Evolutionary conservation across 2,888 invertebrate genomes (phyloP).

Genomic region (Drosophila fulvimacula): DNA sequence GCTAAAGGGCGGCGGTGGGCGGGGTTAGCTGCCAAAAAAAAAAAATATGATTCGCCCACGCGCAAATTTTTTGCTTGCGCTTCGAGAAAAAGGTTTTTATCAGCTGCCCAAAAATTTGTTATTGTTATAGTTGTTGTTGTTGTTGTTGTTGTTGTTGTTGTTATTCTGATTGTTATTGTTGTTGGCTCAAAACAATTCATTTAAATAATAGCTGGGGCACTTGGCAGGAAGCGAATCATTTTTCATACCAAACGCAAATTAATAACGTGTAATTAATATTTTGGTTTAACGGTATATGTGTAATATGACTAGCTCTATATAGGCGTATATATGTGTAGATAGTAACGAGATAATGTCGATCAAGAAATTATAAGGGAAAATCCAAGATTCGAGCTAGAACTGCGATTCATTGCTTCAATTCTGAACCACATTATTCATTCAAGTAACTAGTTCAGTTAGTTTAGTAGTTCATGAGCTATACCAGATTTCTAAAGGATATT

Average conservation of each 20-base stretch:
- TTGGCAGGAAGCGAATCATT: conserved; percentile 73
- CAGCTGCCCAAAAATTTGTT: conserved; percentile 44
- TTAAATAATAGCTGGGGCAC: conserved; percentile 75
- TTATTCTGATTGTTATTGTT: conserved; percentile 29
- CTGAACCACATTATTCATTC: no score
- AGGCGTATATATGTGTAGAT: no score
- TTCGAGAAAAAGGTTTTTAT: conserved; percentile 55
- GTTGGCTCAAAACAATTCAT: conserved; percentile 77
- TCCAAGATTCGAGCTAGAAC: no score
- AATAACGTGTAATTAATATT: conserved; percentile 78
- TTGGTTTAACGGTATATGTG: conserved; percentile 52
- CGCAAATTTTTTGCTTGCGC: conserved; percentile 50
- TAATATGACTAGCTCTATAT: conserved; percentile 2
- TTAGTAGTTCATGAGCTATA: no score
- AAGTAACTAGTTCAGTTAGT: no score
- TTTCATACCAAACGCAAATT: conserved; percentile 70
- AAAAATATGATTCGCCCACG: conserved; percentile 58
- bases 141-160: conserved; percentile 40
- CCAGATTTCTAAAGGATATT: no score
- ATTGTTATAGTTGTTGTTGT: conserved; percentile 32
- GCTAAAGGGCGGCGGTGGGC: not conserved
- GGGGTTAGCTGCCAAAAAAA: conserved; percentile 18
- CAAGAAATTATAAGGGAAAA: no score
- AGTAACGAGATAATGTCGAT: no score
- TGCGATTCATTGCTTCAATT: no score